Conservation (phyloP, 2,888 invertebrate species). For the Lycophotia porphyrea region DNA sequence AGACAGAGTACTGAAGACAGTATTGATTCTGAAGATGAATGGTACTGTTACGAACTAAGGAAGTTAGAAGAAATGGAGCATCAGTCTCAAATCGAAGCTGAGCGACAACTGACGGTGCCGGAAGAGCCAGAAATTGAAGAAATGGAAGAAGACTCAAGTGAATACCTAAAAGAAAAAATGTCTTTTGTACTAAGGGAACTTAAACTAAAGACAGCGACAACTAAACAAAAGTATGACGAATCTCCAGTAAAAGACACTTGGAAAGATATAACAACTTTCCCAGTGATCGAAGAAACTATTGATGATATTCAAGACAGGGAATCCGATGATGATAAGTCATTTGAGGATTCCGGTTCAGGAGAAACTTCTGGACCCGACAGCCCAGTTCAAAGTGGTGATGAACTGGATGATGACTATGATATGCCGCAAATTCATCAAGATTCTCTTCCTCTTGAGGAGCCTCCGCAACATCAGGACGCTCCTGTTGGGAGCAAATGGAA, state of each 20-base stretch:
- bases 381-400: slow-evolving; percentile 94
- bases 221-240: slow-evolving; percentile 84
- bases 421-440: slow-evolving; percentile 84
- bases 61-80: slow-evolving; percentile 96
- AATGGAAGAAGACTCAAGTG: slow-evolving; percentile 90
- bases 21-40: slow-evolving; percentile 98
- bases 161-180: slow-evolving; percentile 94
- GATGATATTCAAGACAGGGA: slow-evolving; percentile 75
- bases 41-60: slow-evolving; percentile 96
- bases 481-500: slow-evolving; percentile 97
- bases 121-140: slow-evolving; percentile 91
- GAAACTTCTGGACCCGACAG: slow-evolving; percentile 97
- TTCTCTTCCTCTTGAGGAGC: slow-evolving; percentile 73
- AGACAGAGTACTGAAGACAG: slow-evolving; percentile 98
- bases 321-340: slow-evolving; percentile 84
- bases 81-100: slow-evolving; percentile 92
- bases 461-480: slow-evolving; percentile 86
- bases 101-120: slow-evolving; percentile 91
- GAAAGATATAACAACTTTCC: slow-evolving; percentile 88
- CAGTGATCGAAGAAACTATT: slow-evolving; percentile 86
- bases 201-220: slow-evolving; percentile 91
- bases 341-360: slow-evolving; percentile 93
- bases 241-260: slow-evolving; percentile 82
- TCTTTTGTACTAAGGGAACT: slow-evolving; percentile 94
- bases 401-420: slow-evolving; percentile 92